Evolutionary conservation across 2,888 invertebrate species (phyloP), one percentile per base, ranked within the genome.

Genomic region (Thera obeliscata): DNA sequence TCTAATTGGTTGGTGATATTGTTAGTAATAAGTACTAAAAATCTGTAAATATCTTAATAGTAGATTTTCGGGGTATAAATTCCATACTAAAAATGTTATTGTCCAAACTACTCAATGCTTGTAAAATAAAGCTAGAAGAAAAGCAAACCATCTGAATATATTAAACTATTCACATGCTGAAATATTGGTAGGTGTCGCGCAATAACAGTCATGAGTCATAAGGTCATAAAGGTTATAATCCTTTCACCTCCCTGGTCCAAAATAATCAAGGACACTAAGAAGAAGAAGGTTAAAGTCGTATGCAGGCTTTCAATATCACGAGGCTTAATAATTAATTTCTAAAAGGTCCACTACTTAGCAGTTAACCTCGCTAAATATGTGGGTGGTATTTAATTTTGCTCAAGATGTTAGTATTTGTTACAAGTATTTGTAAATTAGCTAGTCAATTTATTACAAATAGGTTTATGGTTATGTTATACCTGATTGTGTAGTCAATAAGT

Each of bases 401-500:
- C 1, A 9, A 46, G 1, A 46, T 9, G 43, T 46, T 46, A 46
- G 43, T 46, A 56, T n/a, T 61, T 46, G 12, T 60, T 43, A 41
- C 43, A 46, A 11, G 50, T 59, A 58, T 68, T 61, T 41, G 50
- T 59, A 59, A 69, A 69, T 69, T 69, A 65, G 49, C 65, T 52
- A 65, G 12, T 35, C 43, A 58, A 64, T 65, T 65, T 69, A 69
- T 69, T 55, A 56, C 64, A 65, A 62, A 54, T 66, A 69, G 65
- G 66, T 69, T 69, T 61, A 69, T 57, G 62, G 59, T 64, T 65
- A 69, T 63, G 66, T 49, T 66, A 66, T 50, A 64, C 54, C 60
- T 56, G 57, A 60, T 60, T 66, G 66, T 49, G 64, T 64, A 55
- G 69, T 33, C 63, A 8, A 66, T 66, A 69, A 66, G 36, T 69